Percentiles rank a stretch among this genome's conserved stretches.
Conservation (phyloP, 1,140 invertebrate genomes). For the Hylaeus volcanicus region DNA sequence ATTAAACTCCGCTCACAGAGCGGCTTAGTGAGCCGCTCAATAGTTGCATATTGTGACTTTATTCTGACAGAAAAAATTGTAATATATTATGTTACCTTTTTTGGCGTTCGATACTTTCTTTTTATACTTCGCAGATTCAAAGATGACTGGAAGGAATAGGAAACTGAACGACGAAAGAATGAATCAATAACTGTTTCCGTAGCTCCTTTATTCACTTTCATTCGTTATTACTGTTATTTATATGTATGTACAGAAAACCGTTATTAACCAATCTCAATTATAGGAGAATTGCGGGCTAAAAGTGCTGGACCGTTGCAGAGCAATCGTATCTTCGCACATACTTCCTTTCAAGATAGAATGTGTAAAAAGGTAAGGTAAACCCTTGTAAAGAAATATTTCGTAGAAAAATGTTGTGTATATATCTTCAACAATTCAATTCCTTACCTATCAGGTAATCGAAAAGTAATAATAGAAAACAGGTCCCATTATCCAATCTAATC, state of each 20-base stretch:
- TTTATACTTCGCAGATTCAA: background rate
- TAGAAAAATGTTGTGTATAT: constrained; percentile 61
- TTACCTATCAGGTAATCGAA: constrained; percentile 43
- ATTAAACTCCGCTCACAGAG: too few relatives aligned
- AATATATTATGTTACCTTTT: too few relatives aligned
- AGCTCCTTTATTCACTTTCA: constrained; percentile 77
- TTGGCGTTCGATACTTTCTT: too few relatives aligned
- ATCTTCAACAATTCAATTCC: constrained; percentile 45
- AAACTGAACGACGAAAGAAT: constrained; percentile 2
- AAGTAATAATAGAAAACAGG: constrained; percentile 52
- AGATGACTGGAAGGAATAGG: background rate
- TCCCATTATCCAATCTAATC: constrained; percentile 49
- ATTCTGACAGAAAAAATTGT: too few relatives aligned
- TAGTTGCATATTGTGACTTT: too few relatives aligned
- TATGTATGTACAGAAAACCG: constrained; percentile 76
- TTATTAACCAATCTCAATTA: constrained; percentile 69
- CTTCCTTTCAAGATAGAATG: constrained; percentile 55
- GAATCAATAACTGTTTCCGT: constrained; percentile 65
- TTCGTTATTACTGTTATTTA: constrained; percentile 72
- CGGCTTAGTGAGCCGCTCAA: too few relatives aligned
- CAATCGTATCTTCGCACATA: constrained; percentile 31
- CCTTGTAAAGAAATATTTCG: constrained; percentile 53
- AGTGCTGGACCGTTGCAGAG: constrained; percentile 58
- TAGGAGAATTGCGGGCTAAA: constrained; percentile 63
- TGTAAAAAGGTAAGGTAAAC: constrained; percentile 59